Evolutionary conservation across 2,113 vertebrate species (phyloP).

Genomic region (Phyllopteryx taeniolatus): DNA sequence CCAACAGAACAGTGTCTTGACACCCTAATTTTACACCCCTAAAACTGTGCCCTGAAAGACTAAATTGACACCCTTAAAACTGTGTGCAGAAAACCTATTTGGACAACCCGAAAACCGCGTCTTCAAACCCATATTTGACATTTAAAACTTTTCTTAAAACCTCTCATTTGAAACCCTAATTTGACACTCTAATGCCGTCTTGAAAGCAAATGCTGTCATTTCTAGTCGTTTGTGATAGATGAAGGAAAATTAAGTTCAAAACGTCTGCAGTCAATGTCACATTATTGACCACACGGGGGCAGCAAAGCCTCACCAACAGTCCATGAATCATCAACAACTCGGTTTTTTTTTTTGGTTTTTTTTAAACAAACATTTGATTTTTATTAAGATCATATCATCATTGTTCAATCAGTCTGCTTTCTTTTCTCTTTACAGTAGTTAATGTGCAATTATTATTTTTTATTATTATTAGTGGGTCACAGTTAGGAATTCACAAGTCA

Average conservation of each 20-base stretch:
- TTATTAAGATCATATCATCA: constrained; percentile 76
- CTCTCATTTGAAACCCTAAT: too few relatives aligned
- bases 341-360: constrained; percentile 63
- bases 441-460: constrained; percentile 86
- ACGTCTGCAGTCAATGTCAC: neutral
- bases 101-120: neutral
- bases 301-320: neutral
- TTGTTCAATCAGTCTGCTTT: constrained; percentile 77
- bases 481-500: constrained; percentile 81
- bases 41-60: too few relatives aligned
- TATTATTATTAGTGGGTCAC: constrained; percentile 79
- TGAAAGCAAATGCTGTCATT: neutral
- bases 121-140: neutral
- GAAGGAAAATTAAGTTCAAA: neutral
- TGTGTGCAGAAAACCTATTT: neutral
- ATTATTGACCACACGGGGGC: neutral
- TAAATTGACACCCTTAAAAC: neutral
- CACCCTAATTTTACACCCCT: too few relatives aligned
- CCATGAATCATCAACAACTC: neutral
- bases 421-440: constrained; percentile 83
- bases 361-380: constrained; percentile 78
- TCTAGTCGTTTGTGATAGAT: neutral
- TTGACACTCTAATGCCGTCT: too few relatives aligned
- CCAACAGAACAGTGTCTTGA: too few relatives aligned
- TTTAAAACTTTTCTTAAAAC: too few relatives aligned